phyloP scores from a whole-genome alignment of 2,113 vertebrate genomes.

The Mastomys coucha region DNA sequence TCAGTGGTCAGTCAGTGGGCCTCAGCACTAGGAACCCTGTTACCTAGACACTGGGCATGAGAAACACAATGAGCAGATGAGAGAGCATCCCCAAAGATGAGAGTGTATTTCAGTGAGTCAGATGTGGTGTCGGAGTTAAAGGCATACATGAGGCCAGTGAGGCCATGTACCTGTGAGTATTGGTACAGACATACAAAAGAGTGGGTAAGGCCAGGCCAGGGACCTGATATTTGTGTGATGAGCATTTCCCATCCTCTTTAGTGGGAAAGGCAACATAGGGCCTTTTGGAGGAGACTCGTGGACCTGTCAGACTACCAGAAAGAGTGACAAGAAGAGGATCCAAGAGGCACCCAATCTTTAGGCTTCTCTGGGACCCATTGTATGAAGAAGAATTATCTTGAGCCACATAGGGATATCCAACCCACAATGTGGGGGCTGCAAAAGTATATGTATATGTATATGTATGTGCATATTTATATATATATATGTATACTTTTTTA shows the following conservation, averaged over 20 bases:
- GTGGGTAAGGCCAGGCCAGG: not conserved
- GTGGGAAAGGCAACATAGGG: not conserved
- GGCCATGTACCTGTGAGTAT: not conserved
- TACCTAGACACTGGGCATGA: not conserved
- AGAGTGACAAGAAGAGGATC: not conserved
- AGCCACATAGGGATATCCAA: not conserved
- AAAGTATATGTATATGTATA: not conserved
- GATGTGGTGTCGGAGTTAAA: not conserved
- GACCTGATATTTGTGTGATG: not conserved
- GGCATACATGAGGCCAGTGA: not conserved
- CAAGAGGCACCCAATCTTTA: not conserved
- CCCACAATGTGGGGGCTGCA: not conserved
- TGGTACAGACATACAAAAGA: not conserved
- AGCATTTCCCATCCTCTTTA: not conserved
- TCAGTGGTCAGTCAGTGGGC: not conserved
- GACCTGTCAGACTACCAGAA: not conserved
- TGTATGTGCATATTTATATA: no score
- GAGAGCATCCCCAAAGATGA: not conserved
- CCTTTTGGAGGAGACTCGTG: not conserved
- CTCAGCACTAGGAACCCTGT: not conserved
- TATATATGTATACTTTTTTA: no score
- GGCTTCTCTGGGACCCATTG: not conserved
- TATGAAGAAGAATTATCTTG: not conserved
- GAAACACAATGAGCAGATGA: not conserved
- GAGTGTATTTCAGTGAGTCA: not conserved